phyloP scores from a whole-genome alignment of 2,888 invertebrate species.

The Eurois occulta region DNA sequence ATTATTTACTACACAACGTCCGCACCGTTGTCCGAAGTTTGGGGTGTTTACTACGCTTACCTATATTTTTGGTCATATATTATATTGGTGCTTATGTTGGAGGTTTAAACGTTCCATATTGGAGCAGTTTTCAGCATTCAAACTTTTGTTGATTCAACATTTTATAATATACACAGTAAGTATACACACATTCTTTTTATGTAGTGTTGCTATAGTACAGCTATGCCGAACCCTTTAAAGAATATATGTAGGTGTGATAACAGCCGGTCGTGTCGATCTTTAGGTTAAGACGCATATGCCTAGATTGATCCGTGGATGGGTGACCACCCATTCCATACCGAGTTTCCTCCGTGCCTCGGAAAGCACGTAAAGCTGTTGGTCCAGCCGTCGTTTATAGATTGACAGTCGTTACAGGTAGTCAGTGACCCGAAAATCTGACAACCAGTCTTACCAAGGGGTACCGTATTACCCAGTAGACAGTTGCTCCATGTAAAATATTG shows the following conservation, averaged over 20 bases:
- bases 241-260: background rate
- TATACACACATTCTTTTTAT: background rate
- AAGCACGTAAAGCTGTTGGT: background rate
- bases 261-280: background rate
- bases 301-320: background rate
- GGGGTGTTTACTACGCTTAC: slow-evolving; percentile 17
- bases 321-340: background rate
- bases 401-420: background rate
- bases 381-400: too few species aligned
- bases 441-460: background rate
- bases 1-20: slow-evolving; percentile 46
- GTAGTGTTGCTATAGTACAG: background rate
- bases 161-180: too few species aligned
- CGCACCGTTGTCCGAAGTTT: slow-evolving; percentile 24
- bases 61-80: slow-evolving; percentile 1
- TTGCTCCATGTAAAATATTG: background rate
- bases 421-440: background rate
- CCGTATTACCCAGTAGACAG: background rate
- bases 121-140: background rate
- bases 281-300: background rate
- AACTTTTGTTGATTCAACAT: background rate
- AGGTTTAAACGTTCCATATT: background rate
- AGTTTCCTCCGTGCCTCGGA: background rate
- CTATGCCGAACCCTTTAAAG: background rate
- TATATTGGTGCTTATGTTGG: background rate